These are phyloP conservation scores for Garrulus glandarius DNA, from an alignment of 2,797 vertebrate species.

Conservation along the genomic window DNA sequence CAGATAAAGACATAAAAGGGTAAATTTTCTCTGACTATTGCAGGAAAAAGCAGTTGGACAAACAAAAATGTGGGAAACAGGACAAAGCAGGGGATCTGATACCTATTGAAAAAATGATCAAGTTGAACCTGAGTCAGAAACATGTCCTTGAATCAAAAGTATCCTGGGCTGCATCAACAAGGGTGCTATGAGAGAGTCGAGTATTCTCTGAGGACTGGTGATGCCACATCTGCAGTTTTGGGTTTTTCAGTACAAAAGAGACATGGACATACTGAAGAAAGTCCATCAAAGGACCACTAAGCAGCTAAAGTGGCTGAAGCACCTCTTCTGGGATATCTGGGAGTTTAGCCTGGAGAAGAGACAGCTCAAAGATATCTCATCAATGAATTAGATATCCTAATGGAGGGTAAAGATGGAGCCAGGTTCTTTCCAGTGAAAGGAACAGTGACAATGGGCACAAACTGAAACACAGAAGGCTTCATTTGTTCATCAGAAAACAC, in stretches of 20 bases:
- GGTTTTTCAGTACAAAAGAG: not conserved
- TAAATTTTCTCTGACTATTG: not conserved
- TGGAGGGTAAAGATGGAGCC: not conserved
- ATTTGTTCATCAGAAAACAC: not conserved
- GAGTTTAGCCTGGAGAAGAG: not conserved
- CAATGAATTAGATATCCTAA: not conserved
- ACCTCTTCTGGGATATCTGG: not conserved
- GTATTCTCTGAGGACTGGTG: not conserved
- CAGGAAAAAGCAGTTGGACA: not conserved
- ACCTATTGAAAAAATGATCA: not conserved
- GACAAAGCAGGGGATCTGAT: not conserved
- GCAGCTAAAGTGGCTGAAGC: not conserved
- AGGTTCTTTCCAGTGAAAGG: not conserved
- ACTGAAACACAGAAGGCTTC: not conserved
- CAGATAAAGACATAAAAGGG: not conserved
- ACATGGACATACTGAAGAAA: not conserved
- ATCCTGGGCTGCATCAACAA: not conserved
- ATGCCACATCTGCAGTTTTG: not conserved
- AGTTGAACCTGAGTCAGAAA: not conserved
- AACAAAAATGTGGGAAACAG: not conserved
- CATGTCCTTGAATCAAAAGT: not conserved
- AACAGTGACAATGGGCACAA: not conserved
- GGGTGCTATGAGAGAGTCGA: accelerated
- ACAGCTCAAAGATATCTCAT: not conserved
- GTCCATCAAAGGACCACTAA: not conserved